Evolutionary conservation across 2,888 invertebrate species (phyloP).

Genomic region (Agrenia bidenticulata): DNA sequence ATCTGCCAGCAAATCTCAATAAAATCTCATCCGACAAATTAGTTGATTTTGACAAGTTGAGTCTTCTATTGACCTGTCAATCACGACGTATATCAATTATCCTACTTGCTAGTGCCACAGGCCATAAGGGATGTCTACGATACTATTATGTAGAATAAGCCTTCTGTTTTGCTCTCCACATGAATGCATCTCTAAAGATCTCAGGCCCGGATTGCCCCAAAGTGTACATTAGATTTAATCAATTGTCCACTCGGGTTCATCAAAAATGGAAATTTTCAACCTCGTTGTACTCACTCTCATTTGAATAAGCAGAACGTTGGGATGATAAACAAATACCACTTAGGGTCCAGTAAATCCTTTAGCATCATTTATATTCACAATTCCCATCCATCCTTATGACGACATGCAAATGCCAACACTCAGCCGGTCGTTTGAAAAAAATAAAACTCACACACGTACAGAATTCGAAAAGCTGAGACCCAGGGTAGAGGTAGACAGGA

Average conservation of each 20-base stretch:
- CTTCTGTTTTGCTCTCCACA: neutral
- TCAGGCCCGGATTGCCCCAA: neutral
- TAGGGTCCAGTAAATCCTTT: no score
- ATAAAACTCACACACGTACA: no score
- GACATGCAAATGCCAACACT: no score
- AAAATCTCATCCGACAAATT: constrained; percentile 13
- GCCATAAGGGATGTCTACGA: neutral
- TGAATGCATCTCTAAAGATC: neutral
- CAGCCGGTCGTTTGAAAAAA: no score
- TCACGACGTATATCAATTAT: constrained; percentile 17
- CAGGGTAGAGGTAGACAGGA: no score
- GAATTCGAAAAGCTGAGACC: no score
- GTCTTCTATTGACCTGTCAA: constrained; percentile 32
- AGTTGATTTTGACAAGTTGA: constrained; percentile 27
- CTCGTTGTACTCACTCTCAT: neutral
- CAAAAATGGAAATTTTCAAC: constrained; percentile 9
- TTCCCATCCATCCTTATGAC: no score
- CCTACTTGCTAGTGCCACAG: constrained; percentile 6
- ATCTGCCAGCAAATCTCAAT: neutral
- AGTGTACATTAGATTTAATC: neutral
- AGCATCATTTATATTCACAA: no score
- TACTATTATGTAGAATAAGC: neutral
- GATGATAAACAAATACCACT: neutral
- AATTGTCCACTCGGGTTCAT: neutral
- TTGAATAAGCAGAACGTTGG: neutral